A percentile compares a stretch with the other conserved stretches of the same genome.
Conservation (phyloP, 2,888 invertebrate species). For the Drosophila tripunctata region DNA sequence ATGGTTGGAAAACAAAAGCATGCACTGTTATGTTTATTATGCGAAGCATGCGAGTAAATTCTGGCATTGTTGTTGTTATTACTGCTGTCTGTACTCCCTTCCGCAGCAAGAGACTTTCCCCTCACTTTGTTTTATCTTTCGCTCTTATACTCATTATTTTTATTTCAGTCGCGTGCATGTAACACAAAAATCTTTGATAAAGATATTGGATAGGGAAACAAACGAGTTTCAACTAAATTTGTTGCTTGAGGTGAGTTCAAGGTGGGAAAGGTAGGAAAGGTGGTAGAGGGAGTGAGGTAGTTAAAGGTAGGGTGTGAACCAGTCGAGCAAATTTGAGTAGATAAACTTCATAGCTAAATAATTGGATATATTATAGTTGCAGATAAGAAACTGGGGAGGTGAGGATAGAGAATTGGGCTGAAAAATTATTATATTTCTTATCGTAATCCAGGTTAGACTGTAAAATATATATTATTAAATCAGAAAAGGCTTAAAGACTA, state of each 20-base stretch:
- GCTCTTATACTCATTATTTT: constrained; percentile 59
- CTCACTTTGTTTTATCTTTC: constrained; percentile 3
- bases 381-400: constrained; percentile 21
- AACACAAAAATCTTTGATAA: constrained; percentile 53
- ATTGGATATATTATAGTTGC: constrained; percentile 18
- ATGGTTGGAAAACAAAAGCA: constrained; percentile 19
- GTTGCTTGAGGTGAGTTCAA: not conserved
- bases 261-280: not conserved
- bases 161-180: constrained; percentile 69
- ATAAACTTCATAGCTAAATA: constrained; percentile 32
- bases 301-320: not conserved
- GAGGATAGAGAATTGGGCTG: too few species aligned
- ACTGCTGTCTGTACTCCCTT: constrained; percentile 24
- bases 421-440: too few species aligned
- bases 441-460: too few species aligned
- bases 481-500: too few species aligned
- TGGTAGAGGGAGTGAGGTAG: not conserved
- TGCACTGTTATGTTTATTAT: constrained; percentile 70
- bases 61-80: constrained; percentile 43
- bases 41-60: constrained; percentile 76
- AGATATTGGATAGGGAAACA: constrained; percentile 34
- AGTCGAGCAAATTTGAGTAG: constrained; percentile 34
- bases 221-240: not conserved
- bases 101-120: constrained; percentile 20
- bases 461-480: too few species aligned